Conservation (phyloP, 2,113 vertebrate species). For the Pachycephala philippinensis region DNA sequence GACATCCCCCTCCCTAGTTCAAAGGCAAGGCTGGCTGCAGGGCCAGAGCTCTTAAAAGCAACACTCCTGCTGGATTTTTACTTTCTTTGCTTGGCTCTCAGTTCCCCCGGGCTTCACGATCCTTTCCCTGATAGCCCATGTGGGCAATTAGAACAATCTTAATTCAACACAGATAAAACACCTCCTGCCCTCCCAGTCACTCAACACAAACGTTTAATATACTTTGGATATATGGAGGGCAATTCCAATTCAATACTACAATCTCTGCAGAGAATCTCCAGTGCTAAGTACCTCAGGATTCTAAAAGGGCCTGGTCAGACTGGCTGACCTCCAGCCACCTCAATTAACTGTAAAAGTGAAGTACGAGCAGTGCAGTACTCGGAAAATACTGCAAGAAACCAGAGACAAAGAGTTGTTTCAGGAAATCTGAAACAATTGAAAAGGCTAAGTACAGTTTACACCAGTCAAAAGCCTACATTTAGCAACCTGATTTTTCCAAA, state of each 20-base stretch:
- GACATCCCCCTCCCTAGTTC: neutral
- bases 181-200: neutral
- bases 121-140: neutral
- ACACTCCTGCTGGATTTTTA: neutral
- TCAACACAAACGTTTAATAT: neutral
- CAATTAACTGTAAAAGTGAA: neutral
- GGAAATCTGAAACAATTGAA: neutral
- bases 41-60: neutral
- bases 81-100: neutral
- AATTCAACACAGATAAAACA: neutral
- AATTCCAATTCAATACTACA: neutral
- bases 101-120: neutral
- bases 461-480: neutral
- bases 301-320: neutral
- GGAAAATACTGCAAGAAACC: neutral
- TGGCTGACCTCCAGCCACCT: neutral
- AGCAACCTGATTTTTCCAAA: neutral
- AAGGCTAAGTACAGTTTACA: neutral
- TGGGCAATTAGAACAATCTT: neutral
- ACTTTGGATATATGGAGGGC: neutral
- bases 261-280: neutral
- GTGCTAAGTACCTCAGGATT: neutral
- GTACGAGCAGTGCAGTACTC: neutral
- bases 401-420: neutral
- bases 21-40: neutral